Evolutionary conservation across 2,113 vertebrate species (phyloP).

Genomic region (Falcunculus frontatus): DNA sequence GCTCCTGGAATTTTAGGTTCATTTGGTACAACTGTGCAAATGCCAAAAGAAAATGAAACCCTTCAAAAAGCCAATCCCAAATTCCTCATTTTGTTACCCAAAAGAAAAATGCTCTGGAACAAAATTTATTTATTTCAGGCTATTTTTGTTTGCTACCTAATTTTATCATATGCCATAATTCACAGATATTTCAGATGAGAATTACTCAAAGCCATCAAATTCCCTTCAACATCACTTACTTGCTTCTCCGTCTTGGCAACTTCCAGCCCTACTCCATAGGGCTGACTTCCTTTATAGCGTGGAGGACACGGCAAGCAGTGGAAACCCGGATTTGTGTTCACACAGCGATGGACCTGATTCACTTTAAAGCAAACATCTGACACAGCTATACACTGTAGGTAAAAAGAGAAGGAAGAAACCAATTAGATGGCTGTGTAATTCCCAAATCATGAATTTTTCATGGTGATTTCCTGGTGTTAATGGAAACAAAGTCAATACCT

Average conservation of each 20-base stretch:
- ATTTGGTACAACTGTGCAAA: neutral
- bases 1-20: neutral
- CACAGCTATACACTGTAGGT: constrained; percentile 85
- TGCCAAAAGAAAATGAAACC: neutral
- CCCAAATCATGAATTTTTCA: neutral
- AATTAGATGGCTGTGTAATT: neutral
- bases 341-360: constrained; percentile 80
- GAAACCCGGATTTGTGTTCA: constrained; percentile 93
- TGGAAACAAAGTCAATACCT: constrained; percentile 72
- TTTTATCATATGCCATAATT: neutral
- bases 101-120: neutral
- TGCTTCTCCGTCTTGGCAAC: constrained; percentile 87
- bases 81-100: neutral
- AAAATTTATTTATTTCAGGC: neutral
- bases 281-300: constrained; percentile 92
- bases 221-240: constrained; percentile 64
- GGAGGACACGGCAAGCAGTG: constrained; percentile 94
- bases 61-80: neutral
- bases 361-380: constrained; percentile 87
- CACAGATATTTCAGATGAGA: neutral
- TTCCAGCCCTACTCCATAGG: constrained; percentile 88
- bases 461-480: neutral
- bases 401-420: neutral
- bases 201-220: neutral
- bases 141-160: neutral